Evolutionary conservation across 2,113 vertebrate genomes (phyloP).

Genomic region (Chiloscyllium plagiosum): DNA sequence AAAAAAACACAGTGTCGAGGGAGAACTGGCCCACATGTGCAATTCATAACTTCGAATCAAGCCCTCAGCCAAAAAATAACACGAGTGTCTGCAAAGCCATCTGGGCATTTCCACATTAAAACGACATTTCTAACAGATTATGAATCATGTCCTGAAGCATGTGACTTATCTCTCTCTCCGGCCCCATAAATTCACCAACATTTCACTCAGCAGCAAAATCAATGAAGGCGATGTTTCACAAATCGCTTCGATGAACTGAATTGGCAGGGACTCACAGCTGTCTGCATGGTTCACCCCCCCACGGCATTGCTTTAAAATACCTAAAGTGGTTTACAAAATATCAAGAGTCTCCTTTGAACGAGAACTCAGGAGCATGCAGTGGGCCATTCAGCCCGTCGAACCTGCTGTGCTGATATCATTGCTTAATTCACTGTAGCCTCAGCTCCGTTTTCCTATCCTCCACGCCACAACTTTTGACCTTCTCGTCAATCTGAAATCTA

Average conservation of each 20-base stretch:
- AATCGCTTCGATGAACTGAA: neutral
- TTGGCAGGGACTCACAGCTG: neutral
- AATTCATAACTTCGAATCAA: neutral
- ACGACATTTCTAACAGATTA: neutral
- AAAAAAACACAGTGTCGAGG: neutral
- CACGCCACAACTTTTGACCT: too few species aligned
- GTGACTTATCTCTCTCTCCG: neutral
- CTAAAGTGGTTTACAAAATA: neutral
- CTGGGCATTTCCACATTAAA: neutral
- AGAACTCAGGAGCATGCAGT: too few species aligned
- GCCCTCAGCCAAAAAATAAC: neutral
- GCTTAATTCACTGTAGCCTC: too few species aligned
- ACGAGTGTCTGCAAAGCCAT: neutral
- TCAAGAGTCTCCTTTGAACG: neutral
- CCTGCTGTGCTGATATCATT: too few species aligned
- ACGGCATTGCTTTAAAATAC: neutral
- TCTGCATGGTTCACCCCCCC: neutral
- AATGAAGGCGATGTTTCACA: neutral
- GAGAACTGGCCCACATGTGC: neutral
- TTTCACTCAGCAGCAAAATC: neutral
- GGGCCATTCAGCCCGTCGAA: too few species aligned
- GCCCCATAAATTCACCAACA: constrained; percentile 22
- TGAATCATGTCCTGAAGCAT: neutral
- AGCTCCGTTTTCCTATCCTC: too few species aligned
- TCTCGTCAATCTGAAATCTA: too few species aligned